Percentiles rank a stretch among this genome's conserved stretches.
Conservation (phyloP, 2,113 vertebrate genomes). For the Albula goreensis region DNA sequence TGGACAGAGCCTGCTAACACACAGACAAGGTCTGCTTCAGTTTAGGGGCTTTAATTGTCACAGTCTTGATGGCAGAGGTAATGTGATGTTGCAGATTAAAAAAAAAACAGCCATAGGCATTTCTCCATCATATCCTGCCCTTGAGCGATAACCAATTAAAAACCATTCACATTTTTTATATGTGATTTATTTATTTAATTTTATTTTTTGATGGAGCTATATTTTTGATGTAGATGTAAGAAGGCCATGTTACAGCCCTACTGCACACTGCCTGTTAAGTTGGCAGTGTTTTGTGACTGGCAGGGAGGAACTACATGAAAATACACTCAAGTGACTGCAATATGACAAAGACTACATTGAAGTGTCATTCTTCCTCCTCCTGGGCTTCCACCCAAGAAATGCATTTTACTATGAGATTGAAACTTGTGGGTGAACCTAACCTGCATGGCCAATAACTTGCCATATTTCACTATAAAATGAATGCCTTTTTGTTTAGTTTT, state of each 20-base stretch:
- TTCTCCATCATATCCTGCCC: constrained; percentile 8
- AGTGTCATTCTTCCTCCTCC: too few species aligned
- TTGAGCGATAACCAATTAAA: constrained; percentile 39
- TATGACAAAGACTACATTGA: too few species aligned
- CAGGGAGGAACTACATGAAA: constrained; percentile 62
- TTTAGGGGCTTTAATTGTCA: too few species aligned
- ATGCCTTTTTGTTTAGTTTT: too few species aligned
- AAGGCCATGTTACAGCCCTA: constrained; percentile 34
- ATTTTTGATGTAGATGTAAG: constrained; percentile 57
- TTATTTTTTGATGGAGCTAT: constrained; percentile 31
- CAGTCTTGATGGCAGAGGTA: background rate
- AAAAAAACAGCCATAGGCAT: background rate
- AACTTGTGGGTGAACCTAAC: too few species aligned
- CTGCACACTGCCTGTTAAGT: background rate
- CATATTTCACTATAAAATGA: too few species aligned
- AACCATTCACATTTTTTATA: constrained; percentile 26
- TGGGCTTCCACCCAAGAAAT: too few species aligned
- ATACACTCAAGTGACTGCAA: background rate
- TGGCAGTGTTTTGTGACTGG: background rate
- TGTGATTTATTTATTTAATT: constrained; percentile 23
- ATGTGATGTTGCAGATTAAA: background rate
- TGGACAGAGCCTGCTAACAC: too few species aligned
- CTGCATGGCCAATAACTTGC: too few species aligned
- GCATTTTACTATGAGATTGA: too few species aligned
- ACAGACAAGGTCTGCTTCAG: too few species aligned